Base-by-base conservation (phyloP, 1,140 invertebrate species). In the Hycleus cichorii region DNA sequence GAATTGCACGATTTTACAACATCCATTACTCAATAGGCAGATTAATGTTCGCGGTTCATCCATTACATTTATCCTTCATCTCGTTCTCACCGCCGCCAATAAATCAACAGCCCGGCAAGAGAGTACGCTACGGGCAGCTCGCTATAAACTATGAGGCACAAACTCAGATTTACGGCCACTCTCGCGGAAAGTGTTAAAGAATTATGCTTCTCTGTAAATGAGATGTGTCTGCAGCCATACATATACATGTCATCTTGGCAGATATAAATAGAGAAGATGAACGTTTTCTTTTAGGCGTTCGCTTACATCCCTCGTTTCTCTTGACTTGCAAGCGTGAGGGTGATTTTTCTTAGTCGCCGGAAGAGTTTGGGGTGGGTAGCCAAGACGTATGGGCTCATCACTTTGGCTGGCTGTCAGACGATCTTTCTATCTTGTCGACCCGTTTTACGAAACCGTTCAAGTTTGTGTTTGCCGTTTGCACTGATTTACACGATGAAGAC, bases 311-410 rank as follows among this genome's bases (percentile, higher is more conserved):
- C 43, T 59, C 63, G 60, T 59, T 63, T 64, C 59, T 66, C 60
- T 59, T 59, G 62, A 60, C 60, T 62, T 64, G 60, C 57, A 54
- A 64, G 65, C 65, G 64, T 59, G 60, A 64, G 64, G 62, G 65
- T 59, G 60, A 67, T 69, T 69, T 69, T 63, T 69, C 65, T 58
- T 44, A 58, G 67, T 61, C 61, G 51, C 32, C 46, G 39, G 27
- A 59, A 53, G 51, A 63, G 61, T 47, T 49, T 54, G 43, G 60
- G 62, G 57, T 57, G 54, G 64, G 62, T 53, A 60, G 60, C 58
- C 64, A 69, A 68, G 66, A 69, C 61, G 63, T 68, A 69, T 68
- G 66, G 66, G 57, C 66, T 67, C 68, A 69, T 69, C 68, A 67
- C 60, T 69, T 64, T 64, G 61, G 56, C 54, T 56, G 53, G 49